phyloP scores from a whole-genome alignment of 2,888 invertebrate species.

The Tortrix viridana region DNA sequence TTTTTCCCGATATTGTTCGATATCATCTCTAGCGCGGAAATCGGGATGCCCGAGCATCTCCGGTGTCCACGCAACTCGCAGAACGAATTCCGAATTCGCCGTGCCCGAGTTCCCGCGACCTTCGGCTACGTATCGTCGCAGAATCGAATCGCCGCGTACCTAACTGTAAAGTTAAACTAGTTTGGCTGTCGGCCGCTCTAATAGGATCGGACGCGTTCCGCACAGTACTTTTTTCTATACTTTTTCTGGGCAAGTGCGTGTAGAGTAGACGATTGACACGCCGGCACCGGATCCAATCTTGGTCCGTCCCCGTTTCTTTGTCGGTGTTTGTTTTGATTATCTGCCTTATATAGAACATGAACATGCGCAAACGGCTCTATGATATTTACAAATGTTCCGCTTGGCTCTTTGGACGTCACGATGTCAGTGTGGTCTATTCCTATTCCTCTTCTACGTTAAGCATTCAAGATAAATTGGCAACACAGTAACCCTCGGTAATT shows the following conservation, averaged over 20 bases:
- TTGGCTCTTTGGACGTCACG: neutral
- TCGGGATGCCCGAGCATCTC: slow-evolving; percentile 20
- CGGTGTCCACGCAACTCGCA: slow-evolving; percentile 45
- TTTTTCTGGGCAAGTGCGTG: slow-evolving; percentile 62
- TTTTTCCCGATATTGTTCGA: neutral
- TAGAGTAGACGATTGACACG: slow-evolving; percentile 40
- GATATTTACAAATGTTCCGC: slow-evolving; percentile 27
- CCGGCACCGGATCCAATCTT: slow-evolving; percentile 47
- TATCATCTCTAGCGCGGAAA: slow-evolving; percentile 9
- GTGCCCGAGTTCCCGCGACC: slow-evolving; percentile 72
- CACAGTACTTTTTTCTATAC: slow-evolving; percentile 60
- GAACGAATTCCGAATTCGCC: slow-evolving; percentile 68
- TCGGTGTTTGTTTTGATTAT: slow-evolving; percentile 43
- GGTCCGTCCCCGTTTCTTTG: slow-evolving; percentile 49
- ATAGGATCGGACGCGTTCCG: slow-evolving; percentile 70
- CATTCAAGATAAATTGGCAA: no score
- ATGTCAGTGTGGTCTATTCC: neutral
- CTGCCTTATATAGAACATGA: slow-evolving; percentile 20
- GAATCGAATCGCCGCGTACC: slow-evolving; percentile 63
- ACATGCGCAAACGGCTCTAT: slow-evolving; percentile 19
- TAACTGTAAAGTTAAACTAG: slow-evolving; percentile 78
- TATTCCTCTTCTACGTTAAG: no score
- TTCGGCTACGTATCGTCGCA: slow-evolving; percentile 72
- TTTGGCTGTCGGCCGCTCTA: slow-evolving; percentile 69
- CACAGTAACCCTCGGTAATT: slow-evolving; percentile 1